Evolutionary conservation across 2,797 vertebrate genomes (phyloP).

Genomic region (Fundulus diaphanus): DNA sequence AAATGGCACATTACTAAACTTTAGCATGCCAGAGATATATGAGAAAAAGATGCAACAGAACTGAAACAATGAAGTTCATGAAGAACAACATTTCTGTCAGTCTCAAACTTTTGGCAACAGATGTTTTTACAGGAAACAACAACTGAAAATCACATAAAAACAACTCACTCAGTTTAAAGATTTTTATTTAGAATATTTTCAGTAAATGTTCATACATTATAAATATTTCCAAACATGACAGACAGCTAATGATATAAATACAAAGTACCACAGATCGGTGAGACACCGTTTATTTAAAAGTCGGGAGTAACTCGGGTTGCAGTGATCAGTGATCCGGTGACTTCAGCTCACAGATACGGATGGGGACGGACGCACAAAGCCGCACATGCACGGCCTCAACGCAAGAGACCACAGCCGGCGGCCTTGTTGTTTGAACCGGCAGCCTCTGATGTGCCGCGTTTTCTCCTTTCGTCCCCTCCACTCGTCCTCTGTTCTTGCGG

Average conservation of each 20-base stretch:
- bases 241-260: constrained; percentile 22
- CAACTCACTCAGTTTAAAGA: neutral
- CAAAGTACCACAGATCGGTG: constrained; percentile 20
- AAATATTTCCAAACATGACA: constrained; percentile 1
- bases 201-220: neutral
- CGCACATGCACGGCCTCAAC: constrained; percentile 48
- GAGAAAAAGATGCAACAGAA: neutral
- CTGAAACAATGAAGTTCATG: neutral
- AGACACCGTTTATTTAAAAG: constrained; percentile 30
- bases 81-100: neutral
- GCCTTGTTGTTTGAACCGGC: constrained; percentile 51
- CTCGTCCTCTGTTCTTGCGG: constrained; percentile 53
- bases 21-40: neutral
- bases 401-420: constrained; percentile 48
- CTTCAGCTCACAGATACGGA: constrained; percentile 32
- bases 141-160: neutral
- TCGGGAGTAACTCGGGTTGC: constrained; percentile 21
- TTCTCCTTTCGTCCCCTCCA: constrained; percentile 53
- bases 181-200: constrained; percentile 48
- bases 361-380: constrained; percentile 35
- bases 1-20: neutral
- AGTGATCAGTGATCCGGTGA: constrained; percentile 41
- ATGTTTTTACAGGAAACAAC: neutral
- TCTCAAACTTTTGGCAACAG: neutral
- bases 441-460: constrained; percentile 57